A percentile compares a stretch with the other conserved stretches of the same genome.
These are phyloP conservation scores for Petroica traversi DNA, from an alignment of 2,113 vertebrate genomes.

Conservation along the genomic window DNA sequence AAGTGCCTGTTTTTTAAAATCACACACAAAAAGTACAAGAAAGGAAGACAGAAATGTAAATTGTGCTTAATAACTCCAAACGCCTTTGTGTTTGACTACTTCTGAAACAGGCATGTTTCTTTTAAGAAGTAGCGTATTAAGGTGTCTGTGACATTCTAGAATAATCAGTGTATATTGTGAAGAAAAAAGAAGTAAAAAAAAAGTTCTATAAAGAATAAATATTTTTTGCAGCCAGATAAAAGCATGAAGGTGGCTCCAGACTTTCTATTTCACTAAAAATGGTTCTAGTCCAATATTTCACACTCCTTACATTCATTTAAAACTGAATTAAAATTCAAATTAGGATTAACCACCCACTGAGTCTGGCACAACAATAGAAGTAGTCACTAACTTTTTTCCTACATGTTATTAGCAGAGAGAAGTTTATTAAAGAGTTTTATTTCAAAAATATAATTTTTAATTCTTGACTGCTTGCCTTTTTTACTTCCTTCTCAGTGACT, in stretches of 20 bases:
- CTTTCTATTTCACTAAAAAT: conserved; percentile 22
- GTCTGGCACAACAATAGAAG: not conserved
- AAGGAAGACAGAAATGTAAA: not conserved
- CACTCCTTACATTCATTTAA: conserved; percentile 12
- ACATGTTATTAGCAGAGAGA: not conserved
- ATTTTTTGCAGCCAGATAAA: not conserved
- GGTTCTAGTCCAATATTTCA: not conserved
- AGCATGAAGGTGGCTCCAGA: not conserved
- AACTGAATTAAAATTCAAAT: conserved; percentile 49
- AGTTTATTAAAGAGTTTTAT: conserved; percentile 11
- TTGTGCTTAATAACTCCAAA: not conserved
- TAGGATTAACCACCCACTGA: conserved; percentile 32
- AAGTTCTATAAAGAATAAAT: not conserved
- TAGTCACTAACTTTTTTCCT: not conserved
- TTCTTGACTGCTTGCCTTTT: not conserved
- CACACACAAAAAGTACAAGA: not conserved
- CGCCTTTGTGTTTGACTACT: not conserved
- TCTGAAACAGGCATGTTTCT: not conserved
- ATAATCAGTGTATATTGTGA: not conserved
- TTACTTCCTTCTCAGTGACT: not conserved
- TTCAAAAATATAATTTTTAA: not conserved
- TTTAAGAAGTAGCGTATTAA: not conserved
- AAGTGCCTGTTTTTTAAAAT: not conserved
- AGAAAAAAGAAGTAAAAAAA: not conserved
- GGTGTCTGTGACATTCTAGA: not conserved